phyloP scores from a whole-genome alignment of 1,140 invertebrate species.

The Drosophila truncata region DNA sequence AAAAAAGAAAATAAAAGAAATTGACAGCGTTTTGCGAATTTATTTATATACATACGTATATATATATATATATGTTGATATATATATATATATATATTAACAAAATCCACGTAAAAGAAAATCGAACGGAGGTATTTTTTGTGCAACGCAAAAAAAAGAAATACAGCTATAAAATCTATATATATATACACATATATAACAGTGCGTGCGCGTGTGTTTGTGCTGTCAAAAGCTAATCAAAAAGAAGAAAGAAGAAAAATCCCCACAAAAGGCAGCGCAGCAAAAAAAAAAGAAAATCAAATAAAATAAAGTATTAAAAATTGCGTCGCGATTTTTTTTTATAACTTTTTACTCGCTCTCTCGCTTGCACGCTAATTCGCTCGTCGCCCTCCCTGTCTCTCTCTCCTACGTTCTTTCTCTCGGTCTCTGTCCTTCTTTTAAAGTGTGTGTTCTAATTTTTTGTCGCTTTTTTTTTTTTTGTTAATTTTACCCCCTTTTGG shows the following conservation, averaged over 20 bases:
- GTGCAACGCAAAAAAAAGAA: slow-evolving; percentile 59
- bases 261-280: slow-evolving; percentile 6
- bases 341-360: slow-evolving; percentile 7
- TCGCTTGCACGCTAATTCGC: slow-evolving; percentile 6
- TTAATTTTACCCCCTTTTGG: slow-evolving; percentile 1
- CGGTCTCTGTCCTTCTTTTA: slow-evolving; percentile 13
- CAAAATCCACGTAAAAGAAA: slow-evolving; percentile 56
- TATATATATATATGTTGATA: background rate
- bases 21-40: slow-evolving; percentile 73
- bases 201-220: slow-evolving; percentile 29
- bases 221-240: slow-evolving; percentile 19
- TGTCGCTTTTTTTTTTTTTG: slow-evolving; percentile 1
- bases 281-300: slow-evolving; percentile 17
- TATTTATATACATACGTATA: slow-evolving; percentile 56
- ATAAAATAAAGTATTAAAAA: slow-evolving; percentile 50
- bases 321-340: slow-evolving; percentile 71
- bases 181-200: slow-evolving; percentile 9
- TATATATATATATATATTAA: background rate
- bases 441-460: slow-evolving; percentile 37
- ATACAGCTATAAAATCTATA: slow-evolving; percentile 16
- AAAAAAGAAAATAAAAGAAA: slow-evolving; percentile 22
- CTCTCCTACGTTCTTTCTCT: slow-evolving; percentile 1
- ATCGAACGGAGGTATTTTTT: slow-evolving; percentile 62
- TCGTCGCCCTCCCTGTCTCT: background rate
- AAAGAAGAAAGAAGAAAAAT: slow-evolving; percentile 8